phyloP scores from a whole-genome alignment of 2,113 vertebrate species.

The Calyptomena viridis region DNA sequence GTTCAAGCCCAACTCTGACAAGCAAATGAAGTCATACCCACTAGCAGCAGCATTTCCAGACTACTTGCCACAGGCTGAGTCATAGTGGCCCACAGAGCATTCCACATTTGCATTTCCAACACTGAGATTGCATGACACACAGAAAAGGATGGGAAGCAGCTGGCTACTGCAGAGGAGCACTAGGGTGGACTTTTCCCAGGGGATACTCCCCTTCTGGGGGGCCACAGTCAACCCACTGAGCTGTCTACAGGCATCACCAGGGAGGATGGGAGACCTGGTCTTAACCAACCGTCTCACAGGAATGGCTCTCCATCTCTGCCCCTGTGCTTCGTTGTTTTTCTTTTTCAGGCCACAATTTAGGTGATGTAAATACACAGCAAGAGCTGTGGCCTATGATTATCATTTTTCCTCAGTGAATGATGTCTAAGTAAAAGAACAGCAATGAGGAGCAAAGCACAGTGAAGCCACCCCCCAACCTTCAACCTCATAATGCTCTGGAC shows the following conservation, averaged over 20 bases:
- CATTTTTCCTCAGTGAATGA: not conserved
- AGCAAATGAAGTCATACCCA: not conserved
- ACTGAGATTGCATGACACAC: rapidly evolving
- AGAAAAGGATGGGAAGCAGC: not conserved
- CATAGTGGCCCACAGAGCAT: not conserved
- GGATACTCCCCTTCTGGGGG: not conserved
- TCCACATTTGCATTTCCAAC: not conserved
- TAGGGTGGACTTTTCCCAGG: too few relatives aligned
- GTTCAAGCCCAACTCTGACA: not conserved
- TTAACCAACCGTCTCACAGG: not conserved
- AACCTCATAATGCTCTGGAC: not conserved
- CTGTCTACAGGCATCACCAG: not conserved
- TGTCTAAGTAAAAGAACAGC: not conserved
- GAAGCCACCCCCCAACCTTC: not conserved
- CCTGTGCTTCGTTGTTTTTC: not conserved
- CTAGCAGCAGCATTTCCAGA: not conserved
- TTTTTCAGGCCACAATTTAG: not conserved
- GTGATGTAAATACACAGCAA: not conserved
- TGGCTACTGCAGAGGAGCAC: not conserved
- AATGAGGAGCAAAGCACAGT: not conserved
- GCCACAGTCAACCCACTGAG: not conserved
- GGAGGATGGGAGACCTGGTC: not conserved
- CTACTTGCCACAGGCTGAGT: not conserved
- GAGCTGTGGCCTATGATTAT: not conserved
- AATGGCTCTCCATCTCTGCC: not conserved